Conservation (phyloP, 2,113 vertebrate species). For the Mesoclemmys tuberculata region DNA sequence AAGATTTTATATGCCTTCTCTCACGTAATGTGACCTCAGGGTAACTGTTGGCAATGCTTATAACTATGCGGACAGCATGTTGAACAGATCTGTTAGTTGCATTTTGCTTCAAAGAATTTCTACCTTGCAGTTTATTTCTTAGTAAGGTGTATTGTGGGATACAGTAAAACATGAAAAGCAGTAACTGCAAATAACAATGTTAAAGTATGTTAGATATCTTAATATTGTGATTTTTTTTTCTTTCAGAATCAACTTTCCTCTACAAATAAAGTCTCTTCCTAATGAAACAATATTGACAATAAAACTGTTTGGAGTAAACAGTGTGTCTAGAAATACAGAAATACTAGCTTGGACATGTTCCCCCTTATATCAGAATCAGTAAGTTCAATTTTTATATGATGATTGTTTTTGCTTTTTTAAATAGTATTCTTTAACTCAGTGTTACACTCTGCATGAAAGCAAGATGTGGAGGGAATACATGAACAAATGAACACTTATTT, state of each 20-base stretch:
- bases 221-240: slow-evolving; percentile 46
- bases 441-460: background rate
- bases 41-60: background rate
- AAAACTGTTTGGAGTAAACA: slow-evolving; percentile 69
- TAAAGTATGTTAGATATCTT: background rate
- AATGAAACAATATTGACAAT: slow-evolving; percentile 75
- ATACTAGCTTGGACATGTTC: slow-evolving; percentile 73
- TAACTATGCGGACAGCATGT: background rate
- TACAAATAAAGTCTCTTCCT: slow-evolving; percentile 70
- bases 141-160: background rate
- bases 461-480: background rate
- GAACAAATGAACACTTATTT: background rate
- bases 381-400: slow-evolving; percentile 23
- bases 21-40: background rate
- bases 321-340: slow-evolving; percentile 33
- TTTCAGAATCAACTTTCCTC: slow-evolving; percentile 75
- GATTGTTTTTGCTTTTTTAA: background rate
- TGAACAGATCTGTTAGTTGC: background rate
- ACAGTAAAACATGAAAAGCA: background rate
- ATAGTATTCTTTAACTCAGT: background rate
- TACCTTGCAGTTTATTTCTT: background rate
- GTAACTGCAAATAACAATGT: background rate
- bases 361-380: slow-evolving; percentile 75
- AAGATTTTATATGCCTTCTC: background rate
- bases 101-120: slow-evolving; percentile 3